Percentiles rank a stretch among this genome's conserved stretches.
These are phyloP conservation scores for Silurus glanis DNA, from an alignment of 2,113 vertebrate species.

Conservation along the genomic window DNA sequence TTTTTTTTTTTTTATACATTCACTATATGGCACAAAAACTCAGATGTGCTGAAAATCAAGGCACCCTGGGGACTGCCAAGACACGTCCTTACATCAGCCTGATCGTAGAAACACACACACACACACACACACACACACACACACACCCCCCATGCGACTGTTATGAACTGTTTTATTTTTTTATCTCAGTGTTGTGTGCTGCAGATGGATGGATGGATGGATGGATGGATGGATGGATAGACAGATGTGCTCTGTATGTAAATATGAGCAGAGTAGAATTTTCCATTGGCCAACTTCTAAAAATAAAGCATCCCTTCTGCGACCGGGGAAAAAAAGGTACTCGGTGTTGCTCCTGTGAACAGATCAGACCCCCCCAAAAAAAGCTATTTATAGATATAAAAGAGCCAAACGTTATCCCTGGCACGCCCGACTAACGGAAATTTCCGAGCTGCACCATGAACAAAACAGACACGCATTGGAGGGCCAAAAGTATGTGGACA, in stretches of 20 bases:
- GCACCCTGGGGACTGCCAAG: not conserved
- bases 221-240: not conserved
- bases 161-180: slow-evolving; percentile 42
- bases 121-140: slow-evolving; percentile 40
- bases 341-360: not conserved
- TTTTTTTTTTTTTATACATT: no score
- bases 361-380: not conserved
- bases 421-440: not conserved
- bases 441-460: no score
- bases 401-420: not conserved
- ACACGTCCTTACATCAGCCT: slow-evolving; percentile 18
- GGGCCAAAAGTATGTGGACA: not conserved
- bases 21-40: no score
- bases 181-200: slow-evolving; percentile 24
- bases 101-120: slow-evolving; percentile 31
- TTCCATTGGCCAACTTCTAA: slow-evolving; percentile 19
- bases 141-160: slow-evolving; percentile 33
- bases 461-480: not conserved
- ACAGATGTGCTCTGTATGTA: slow-evolving; percentile 36
- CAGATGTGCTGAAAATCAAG: not conserved
- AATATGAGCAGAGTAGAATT: slow-evolving; percentile 22
- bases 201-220: slow-evolving; percentile 25
- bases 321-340: not conserved
- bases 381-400: not conserved
- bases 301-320: not conserved